Conservation (phyloP, 2,797 vertebrate genomes). For the Gymnopithys bicolor region DNA sequence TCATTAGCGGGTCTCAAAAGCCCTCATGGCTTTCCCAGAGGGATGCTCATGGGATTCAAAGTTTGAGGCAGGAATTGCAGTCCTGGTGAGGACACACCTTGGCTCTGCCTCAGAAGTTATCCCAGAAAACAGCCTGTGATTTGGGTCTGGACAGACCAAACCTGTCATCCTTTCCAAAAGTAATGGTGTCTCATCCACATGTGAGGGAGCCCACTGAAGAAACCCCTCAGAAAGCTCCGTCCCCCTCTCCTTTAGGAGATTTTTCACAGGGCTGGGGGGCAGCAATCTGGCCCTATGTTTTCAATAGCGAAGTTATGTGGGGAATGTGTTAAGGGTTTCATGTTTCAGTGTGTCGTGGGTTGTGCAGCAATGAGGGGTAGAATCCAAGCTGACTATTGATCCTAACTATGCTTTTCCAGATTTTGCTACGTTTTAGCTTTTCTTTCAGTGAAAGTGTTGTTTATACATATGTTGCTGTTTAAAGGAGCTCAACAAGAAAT, state of each 20-base stretch:
- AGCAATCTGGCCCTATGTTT: slow-evolving; percentile 24
- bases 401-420: not conserved
- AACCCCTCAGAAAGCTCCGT: not conserved
- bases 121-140: not conserved
- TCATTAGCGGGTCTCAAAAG: not conserved
- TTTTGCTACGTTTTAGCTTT: not conserved
- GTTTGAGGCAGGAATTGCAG: not conserved
- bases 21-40: not conserved
- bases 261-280: slow-evolving; percentile 2
- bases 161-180: not conserved
- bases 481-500: not conserved
- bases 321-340: slow-evolving; percentile 56
- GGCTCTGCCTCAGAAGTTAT: not conserved
- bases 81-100: not conserved
- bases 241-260: not conserved
- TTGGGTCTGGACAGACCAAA: not conserved
- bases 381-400: not conserved
- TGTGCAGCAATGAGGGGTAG: not conserved
- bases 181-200: accelerated
- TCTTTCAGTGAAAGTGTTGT: not conserved
- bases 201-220: not conserved
- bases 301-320: slow-evolving; percentile 54
- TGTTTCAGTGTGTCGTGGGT: slow-evolving; percentile 35
- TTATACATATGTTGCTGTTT: not conserved
- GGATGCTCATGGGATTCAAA: not conserved